A percentile compares a stretch with the other conserved stretches of the same genome.
These are phyloP conservation scores for Odocoileus virginianus DNA, from an alignment of 2,113 vertebrate species.

Conservation along the genomic window DNA sequence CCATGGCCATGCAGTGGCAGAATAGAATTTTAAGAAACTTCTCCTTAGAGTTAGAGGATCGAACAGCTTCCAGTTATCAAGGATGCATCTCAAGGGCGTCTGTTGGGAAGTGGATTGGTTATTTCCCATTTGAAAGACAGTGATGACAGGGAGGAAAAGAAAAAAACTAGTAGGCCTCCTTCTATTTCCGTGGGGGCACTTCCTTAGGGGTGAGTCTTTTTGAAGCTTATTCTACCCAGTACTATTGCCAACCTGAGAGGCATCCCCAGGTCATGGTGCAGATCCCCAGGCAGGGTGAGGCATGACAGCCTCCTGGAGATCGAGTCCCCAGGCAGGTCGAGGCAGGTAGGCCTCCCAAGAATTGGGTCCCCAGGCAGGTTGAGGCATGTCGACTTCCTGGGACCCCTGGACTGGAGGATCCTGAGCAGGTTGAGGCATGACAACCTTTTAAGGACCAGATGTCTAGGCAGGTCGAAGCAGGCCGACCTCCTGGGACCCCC, in stretches of 20 bases:
- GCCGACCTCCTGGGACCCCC: not conserved
- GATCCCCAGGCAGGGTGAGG: not conserved
- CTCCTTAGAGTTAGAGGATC: not conserved
- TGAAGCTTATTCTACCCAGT: not conserved
- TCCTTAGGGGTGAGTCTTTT: not conserved
- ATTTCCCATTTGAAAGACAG: not conserved
- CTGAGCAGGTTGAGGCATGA: not conserved
- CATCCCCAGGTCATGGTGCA: not conserved
- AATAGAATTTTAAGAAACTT: not conserved
- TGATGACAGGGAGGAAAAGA: not conserved
- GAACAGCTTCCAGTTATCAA: not conserved
- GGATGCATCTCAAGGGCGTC: not conserved
- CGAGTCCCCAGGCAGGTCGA: fast-evolving
- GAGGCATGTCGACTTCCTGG: not conserved
- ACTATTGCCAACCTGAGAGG: not conserved
- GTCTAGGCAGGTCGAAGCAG: not conserved
- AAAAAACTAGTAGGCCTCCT: not conserved
- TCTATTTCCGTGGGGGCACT: not conserved
- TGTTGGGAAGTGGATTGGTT: not conserved
- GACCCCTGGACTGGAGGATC: not conserved
- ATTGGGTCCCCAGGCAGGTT: not conserved
- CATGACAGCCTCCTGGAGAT: no score
- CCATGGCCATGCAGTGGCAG: not conserved
- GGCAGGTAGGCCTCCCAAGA: not conserved
- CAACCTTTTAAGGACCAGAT: not conserved